phyloP scores from a whole-genome alignment of 2,888 invertebrate genomes.

The Lasioglossum oenotherae region DNA sequence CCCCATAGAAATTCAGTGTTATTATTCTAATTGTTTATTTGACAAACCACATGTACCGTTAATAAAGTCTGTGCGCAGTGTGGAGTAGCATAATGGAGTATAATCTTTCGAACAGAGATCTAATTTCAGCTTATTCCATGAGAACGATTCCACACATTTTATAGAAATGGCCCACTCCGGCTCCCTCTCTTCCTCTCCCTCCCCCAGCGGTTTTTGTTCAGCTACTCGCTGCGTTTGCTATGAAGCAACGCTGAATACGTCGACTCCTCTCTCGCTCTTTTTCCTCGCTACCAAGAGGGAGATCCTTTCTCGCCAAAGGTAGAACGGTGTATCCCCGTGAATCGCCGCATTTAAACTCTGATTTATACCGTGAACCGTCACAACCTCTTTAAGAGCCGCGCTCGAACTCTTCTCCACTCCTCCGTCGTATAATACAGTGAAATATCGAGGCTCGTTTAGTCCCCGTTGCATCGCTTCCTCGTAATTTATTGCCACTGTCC shows the following conservation, averaged over 20 bases:
- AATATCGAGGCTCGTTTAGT: conserved; percentile 11
- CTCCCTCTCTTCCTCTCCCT: neutral
- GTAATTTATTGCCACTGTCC: conserved; percentile 11
- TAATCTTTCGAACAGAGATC: neutral
- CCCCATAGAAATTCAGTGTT: neutral
- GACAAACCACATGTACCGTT: neutral
- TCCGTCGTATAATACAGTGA: conserved; percentile 8
- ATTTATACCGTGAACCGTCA: conserved; percentile 13
- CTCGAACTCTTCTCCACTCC: conserved; percentile 5
- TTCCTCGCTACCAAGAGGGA: neutral
- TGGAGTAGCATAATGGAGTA: neutral
- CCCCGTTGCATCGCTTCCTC: neutral
- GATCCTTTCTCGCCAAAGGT: neutral
- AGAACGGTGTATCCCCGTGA: neutral
- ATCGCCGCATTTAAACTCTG: conserved; percentile 14
- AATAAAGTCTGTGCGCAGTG: neutral
- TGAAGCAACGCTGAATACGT: neutral
- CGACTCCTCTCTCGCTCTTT: conserved; percentile 4
- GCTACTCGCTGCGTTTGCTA: neutral
- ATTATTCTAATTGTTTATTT: neutral
- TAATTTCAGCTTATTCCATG: neutral
- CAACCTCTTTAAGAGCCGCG: conserved; percentile 8
- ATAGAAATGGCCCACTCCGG: neutral
- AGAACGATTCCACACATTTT: neutral
- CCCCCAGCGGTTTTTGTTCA: neutral